Percentiles rank a stretch among this genome's conserved stretches.
These are phyloP conservation scores for Monodelphis domestica DNA, from an alignment of 2,797 vertebrate genomes.

Conservation along the genomic window DNA sequence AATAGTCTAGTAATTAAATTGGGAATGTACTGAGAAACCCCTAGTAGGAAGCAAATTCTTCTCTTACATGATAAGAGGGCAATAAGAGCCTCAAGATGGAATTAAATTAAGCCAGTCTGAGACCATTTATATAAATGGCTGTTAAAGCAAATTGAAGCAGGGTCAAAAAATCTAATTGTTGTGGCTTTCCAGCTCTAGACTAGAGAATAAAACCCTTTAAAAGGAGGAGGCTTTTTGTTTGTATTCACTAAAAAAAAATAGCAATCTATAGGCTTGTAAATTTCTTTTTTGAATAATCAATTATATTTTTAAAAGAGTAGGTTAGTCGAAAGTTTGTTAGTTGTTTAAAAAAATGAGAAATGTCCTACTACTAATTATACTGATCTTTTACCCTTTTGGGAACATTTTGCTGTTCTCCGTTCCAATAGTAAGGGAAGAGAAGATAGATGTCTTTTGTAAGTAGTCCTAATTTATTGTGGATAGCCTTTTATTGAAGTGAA, in stretches of 20 bases:
- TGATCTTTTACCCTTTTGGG: neutral
- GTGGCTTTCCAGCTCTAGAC: neutral
- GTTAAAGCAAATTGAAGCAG: neutral
- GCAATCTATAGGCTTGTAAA: neutral
- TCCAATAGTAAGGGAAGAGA: constrained; percentile 1
- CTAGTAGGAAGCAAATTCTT: neutral
- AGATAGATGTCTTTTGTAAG: neutral
- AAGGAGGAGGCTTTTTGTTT: neutral
- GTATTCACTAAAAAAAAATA: neutral
- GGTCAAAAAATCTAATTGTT: neutral
- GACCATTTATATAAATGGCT: neutral
- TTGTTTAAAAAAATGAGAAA: neutral
- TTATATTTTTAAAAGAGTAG: neutral
- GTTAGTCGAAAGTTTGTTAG: neutral
- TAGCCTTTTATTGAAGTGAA: neutral
- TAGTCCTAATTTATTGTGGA: neutral
- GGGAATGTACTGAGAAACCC: neutral
- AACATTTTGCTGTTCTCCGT: neutral
- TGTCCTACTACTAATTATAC: neutral
- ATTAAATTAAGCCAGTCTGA: constrained; percentile 19
- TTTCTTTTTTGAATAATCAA: neutral
- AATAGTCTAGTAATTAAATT: constrained; percentile 4
- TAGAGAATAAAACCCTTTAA: neutral
- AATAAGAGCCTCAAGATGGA: neutral
- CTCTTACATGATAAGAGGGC: neutral